Percentiles rank a stretch among this genome's conserved stretches.
Conservation (phyloP, 2,113 vertebrate species). For the Pedetes capensis region DNA sequence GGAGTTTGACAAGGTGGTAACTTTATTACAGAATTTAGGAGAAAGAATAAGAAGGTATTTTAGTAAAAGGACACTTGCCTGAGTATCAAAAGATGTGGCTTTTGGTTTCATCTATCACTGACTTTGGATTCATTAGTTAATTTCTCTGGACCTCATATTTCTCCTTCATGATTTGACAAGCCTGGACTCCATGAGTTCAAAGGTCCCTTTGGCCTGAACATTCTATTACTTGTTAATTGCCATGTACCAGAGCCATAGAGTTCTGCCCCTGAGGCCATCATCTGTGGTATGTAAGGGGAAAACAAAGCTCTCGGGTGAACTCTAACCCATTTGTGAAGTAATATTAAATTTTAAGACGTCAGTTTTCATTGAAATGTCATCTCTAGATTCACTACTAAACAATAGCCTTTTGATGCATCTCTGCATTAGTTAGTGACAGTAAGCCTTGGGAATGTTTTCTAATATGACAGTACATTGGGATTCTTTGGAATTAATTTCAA, state of each 20-base stretch:
- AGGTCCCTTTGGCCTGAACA: not conserved
- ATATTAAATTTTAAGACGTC: slow-evolving; percentile 44
- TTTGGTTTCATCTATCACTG: not conserved
- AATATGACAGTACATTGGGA: not conserved
- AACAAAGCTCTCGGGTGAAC: slow-evolving; percentile 24
- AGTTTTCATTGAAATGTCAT: slow-evolving; percentile 59
- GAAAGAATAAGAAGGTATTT: not conserved
- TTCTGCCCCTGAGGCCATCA: slow-evolving; percentile 39
- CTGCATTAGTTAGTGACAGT: slow-evolving; percentile 13
- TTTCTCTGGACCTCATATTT: slow-evolving; percentile 9
- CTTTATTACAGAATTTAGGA: not conserved
- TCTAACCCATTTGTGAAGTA: slow-evolving; percentile 22
- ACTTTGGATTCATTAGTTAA: slow-evolving; percentile 26
- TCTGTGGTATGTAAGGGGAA: slow-evolving; percentile 40
- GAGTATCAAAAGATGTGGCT: not conserved
- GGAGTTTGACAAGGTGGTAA: not conserved
- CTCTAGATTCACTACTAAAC: slow-evolving; percentile 30
- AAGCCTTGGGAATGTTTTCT: slow-evolving; percentile 44
- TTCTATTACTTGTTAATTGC: slow-evolving; percentile 52
- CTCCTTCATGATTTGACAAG: slow-evolving; percentile 16
- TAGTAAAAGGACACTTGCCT: not conserved
- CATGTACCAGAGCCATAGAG: not conserved
- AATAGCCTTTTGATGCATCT: slow-evolving; percentile 55
- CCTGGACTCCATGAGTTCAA: slow-evolving; percentile 10
- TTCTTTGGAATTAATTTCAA: slow-evolving; percentile 41